Evolutionary conservation across 2,888 invertebrate species (phyloP), one percentile per base, ranked within the genome.

Genomic region (Myathropa florea): DNA sequence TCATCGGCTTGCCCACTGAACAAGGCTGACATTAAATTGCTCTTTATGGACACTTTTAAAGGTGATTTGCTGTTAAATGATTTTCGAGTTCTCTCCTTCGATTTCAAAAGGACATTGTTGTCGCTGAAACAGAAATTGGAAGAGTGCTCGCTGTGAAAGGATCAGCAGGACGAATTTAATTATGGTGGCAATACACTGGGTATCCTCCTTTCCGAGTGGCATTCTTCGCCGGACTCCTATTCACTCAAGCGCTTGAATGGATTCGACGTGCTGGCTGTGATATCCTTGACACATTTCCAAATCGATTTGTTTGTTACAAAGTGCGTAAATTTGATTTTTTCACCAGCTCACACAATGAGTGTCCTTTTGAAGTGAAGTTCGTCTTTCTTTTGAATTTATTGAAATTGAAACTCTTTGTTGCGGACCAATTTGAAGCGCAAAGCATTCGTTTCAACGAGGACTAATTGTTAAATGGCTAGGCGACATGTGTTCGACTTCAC

Each of bases 61-160:
- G 88, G 88, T 88, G 88, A 89, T 89, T 88, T 88, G 83, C 89
- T 87, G 87, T 83, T 89, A 88, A 89, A 89, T 88, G 83, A 78
- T 78, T 81, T 88, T 86, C 81, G 78, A 88, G 81, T 84, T 84
- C 59, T 46, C 39, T 46, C 57, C 60, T 63, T 61, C 57, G 2
- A 46, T 78, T 77, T 82, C 55, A 61, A 83, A 78, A 70, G 65
- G 64, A 71, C 68, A 86, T 75, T 86, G 78, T 82, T 68, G 36
- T 67, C 26, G 46, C 67, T 64, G 55, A 36, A 53, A 77, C 24
- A 68, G 57, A 71, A 26, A 53, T 23, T 67, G 46, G 71, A 77
- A 30, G 21, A 23, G 6, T 24, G 1, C 75, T 83, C 46, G 18
- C 18, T 39, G 3, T 86, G 57, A 86, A 83, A 78, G 33, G 78